A percentile compares a stretch with the other conserved stretches of the same genome.
phyloP scores from a whole-genome alignment of 35 echinoderm and acorn worm genomes.

The Heliocidaris tuberculata region DNA sequence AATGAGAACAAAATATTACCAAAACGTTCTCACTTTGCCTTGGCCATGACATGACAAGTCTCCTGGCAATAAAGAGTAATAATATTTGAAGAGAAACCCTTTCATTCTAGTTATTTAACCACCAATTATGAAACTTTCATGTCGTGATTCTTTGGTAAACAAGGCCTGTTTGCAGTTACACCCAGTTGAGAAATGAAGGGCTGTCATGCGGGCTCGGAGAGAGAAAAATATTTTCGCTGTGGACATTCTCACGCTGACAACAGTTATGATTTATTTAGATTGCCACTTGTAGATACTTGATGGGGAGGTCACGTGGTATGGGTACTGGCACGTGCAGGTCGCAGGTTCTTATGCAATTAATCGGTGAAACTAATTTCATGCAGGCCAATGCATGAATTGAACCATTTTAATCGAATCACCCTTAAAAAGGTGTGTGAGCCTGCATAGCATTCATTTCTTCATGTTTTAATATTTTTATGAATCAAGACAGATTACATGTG shows the following conservation, averaged over 20 bases:
- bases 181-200: background rate
- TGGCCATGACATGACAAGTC: conserved; percentile 31
- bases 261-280: background rate
- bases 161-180: conserved; percentile 21
- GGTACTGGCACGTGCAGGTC: background rate
- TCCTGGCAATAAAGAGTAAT: conserved; percentile 12
- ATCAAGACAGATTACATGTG: background rate
- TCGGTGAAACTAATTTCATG: too few species aligned
- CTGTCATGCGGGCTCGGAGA: background rate
- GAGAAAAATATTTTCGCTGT: background rate
- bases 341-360: background rate
- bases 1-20: background rate
- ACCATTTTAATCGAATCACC: background rate
- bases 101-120: conserved; percentile 29
- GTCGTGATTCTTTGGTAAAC: conserved; percentile 22
- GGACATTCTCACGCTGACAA: background rate
- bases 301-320: background rate
- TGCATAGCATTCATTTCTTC: background rate
- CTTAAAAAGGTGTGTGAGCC: background rate
- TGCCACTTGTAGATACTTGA: background rate
- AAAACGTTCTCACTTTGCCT: background rate
- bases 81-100: conserved; percentile 27
- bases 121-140: conserved; percentile 42
- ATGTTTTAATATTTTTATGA: background rate
- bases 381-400: too few species aligned